Evolutionary conservation across 2,113 vertebrate species (phyloP).

Genomic region (Phrynosoma platyrhinos): DNA sequence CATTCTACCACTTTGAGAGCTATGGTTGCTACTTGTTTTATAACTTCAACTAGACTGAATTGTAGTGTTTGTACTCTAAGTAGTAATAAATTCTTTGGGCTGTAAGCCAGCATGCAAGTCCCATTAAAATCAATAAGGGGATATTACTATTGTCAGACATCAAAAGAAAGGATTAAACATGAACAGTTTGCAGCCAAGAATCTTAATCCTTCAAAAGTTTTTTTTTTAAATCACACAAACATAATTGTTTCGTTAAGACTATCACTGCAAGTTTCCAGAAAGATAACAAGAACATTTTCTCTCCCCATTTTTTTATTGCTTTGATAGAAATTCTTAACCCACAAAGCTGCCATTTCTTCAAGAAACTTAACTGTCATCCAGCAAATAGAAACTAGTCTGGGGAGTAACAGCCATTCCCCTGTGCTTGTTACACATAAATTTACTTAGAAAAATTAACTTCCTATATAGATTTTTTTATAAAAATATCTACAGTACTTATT

Average conservation of each 20-base stretch:
- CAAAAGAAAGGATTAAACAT: conserved; percentile 45
- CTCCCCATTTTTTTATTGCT: conserved; percentile 75
- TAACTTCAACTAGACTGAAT: background rate
- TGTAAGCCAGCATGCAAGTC: background rate
- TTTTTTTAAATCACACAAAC: background rate
- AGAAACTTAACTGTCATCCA: conserved; percentile 13
- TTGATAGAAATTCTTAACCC: conserved; percentile 47
- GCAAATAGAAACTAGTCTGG: conserved; percentile 1
- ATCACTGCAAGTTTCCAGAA: conserved; percentile 51
- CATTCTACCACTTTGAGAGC: background rate
- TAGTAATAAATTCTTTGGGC: background rate
- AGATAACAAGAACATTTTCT: conserved; percentile 57
- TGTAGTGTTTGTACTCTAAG: background rate
- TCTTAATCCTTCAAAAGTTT: conserved; percentile 51
- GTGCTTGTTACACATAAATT: background rate
- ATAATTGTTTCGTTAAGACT: conserved; percentile 26
- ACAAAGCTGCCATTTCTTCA: background rate
- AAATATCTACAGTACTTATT: conserved; percentile 46
- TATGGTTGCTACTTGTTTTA: background rate
- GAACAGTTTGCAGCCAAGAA: conserved; percentile 48
- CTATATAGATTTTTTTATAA: conserved; percentile 24
- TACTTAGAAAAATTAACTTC: conserved; percentile 35
- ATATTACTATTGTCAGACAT: conserved; percentile 34
- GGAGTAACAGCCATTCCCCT: background rate
- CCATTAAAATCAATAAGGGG: background rate